These are phyloP conservation scores for Watsonalla binaria DNA, from an alignment of 2,888 invertebrate species.

Conservation along the genomic window DNA sequence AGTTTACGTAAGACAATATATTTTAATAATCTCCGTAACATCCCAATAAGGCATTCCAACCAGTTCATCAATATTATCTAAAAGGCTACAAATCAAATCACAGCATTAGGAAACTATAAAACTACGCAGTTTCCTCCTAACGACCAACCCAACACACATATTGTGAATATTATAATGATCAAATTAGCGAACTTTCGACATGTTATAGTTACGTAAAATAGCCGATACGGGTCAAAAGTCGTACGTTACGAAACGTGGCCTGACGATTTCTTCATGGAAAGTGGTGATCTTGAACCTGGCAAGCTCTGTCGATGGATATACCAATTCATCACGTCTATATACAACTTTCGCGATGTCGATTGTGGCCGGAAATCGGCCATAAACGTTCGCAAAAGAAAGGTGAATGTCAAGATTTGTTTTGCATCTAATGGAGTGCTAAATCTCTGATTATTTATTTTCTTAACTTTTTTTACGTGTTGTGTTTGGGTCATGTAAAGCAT, in stretches of 20 bases:
- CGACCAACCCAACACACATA: not conserved
- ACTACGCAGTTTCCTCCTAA: not conserved
- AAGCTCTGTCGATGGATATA: conserved; percentile 26
- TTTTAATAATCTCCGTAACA: not conserved
- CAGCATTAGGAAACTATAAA: not conserved
- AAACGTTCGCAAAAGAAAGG: conserved; percentile 53
- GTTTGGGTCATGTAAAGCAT: not conserved
- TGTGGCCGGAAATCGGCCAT: conserved; percentile 51
- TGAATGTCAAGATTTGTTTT: conserved; percentile 67
- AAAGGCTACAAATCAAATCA: not conserved
- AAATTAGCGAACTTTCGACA: conserved; percentile 38
- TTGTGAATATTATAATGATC: conserved; percentile 10
- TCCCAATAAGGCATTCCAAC: not conserved
- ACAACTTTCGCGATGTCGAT: conserved; percentile 53
- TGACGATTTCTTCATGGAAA: conserved; percentile 56
- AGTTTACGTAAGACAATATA: not conserved
- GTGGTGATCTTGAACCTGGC: conserved; percentile 61
- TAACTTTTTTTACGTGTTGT: not conserved
- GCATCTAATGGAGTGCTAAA: conserved; percentile 23
- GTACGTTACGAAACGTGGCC: conserved; percentile 38
- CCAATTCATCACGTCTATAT: conserved; percentile 34
- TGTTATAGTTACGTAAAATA: conserved; percentile 40
- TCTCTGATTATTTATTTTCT: conserved; percentile 16
- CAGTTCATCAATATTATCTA: not conserved
- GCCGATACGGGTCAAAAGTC: conserved; percentile 50